Conservation (phyloP, 2,113 vertebrate species). For the Deroptyus accipitrinus region DNA sequence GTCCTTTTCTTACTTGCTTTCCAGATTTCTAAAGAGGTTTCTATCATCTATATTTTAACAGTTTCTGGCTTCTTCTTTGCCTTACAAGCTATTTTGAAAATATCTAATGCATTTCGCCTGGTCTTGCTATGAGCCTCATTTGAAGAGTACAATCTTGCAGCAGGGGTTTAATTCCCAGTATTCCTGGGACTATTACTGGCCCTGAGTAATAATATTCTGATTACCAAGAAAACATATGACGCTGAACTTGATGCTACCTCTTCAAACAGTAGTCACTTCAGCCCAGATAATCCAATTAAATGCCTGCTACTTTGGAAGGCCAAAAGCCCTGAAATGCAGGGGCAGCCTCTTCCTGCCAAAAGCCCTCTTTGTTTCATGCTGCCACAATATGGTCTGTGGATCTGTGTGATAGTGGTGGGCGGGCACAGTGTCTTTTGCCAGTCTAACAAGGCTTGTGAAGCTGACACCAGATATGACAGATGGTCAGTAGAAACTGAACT, state of each 20-base stretch:
- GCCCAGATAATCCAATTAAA: neutral
- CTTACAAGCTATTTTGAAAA: neutral
- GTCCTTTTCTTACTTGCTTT: neutral
- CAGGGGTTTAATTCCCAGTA: neutral
- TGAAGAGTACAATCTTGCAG: neutral
- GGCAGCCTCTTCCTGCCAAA: conserved; percentile 4
- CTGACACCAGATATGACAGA: conserved; percentile 42
- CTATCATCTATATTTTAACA: neutral
- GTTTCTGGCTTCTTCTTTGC: neutral
- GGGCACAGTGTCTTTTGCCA: neutral
- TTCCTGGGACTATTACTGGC: neutral
- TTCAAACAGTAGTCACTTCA: neutral
- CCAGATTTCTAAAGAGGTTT: neutral
- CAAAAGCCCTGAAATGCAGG: neutral
- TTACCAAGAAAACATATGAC: neutral
- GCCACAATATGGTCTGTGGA: neutral
- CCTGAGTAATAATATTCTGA: neutral
- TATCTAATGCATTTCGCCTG: neutral
- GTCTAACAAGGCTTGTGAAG: neutral
- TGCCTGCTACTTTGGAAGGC: neutral
- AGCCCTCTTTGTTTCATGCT: neutral
- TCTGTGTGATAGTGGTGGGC: neutral
- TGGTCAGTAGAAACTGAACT: conserved; percentile 9
- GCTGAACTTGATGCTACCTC: neutral
- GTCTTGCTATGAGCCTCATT: neutral